Evolutionary conservation across 2,113 vertebrate genomes (phyloP).

Genomic region (Thymallus thymallus): DNA sequence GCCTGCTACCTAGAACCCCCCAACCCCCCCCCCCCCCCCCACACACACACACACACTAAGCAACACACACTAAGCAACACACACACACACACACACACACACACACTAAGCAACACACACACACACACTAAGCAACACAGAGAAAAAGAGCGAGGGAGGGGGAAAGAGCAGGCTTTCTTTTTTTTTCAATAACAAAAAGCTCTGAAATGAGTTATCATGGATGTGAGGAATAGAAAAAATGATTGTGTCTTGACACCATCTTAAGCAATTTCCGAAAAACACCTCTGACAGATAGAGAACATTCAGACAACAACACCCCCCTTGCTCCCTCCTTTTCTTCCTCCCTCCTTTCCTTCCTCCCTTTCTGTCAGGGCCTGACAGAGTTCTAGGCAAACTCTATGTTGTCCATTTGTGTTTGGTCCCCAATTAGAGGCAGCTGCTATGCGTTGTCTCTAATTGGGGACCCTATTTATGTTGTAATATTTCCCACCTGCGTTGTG

Average conservation of each 20-base stretch:
- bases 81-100: not conserved
- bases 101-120: conserved; percentile 1
- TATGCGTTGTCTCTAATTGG: too few relatives aligned
- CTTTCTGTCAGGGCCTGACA: too few relatives aligned
- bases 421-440: too few relatives aligned
- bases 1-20: not conserved
- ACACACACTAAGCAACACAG: conserved; percentile 1
- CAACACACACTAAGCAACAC: conserved; percentile 6
- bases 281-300: not conserved
- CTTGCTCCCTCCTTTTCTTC: not conserved
- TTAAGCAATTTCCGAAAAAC: not conserved
- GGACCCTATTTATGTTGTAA: too few relatives aligned
- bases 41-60: not conserved
- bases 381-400: too few relatives aligned
- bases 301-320: not conserved
- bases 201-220: conserved; percentile 2
- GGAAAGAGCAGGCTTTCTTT: not conserved
- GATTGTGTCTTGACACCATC: not conserved
- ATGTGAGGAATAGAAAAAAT: not conserved
- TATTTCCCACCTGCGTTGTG: too few relatives aligned
- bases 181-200: not conserved
- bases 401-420: too few relatives aligned
- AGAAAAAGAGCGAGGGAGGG: not conserved
- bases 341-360: not conserved
- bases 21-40: too few relatives aligned